Base-by-base conservation (phyloP, 2,113 vertebrate species). In the Colius striatus region DNA sequence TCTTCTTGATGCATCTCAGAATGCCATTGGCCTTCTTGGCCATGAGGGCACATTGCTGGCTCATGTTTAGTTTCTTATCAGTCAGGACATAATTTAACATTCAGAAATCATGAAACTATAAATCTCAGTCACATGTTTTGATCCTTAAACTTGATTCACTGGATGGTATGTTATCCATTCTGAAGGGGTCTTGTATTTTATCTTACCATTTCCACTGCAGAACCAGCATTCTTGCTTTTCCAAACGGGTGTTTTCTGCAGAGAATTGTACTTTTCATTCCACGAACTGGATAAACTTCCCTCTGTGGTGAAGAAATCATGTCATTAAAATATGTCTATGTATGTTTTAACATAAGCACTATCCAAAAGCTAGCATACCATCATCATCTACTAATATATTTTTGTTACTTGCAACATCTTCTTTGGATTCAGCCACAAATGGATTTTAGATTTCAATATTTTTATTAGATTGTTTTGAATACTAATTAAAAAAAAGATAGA, bases 181-280 rank as follows among this genome's bases (percentile, higher is more conserved):
- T 34, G 29, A 78, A 78, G 23, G 14, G 58, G 45, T n/a, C 26
- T 77, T 80, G 78, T 57, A 72, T 72, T 61, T 26, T 66, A 97
- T 96, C 98, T 98, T 98, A 99, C 99, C 95, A 98, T 99, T 96
- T 99, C 99, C 98, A 99, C 98, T 67, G 98, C 94, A 84, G 98
- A 96, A 67, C 98, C 97, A 90, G 97, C 97, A 96, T 98, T 99
- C 77, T 98, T 98, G 97, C 98, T 98, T 97, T 99, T 98, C 97
- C 98, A 99, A 97, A 98, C 98, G 76, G 99, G 99, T 61, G 99
- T 98, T 98, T 99, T 99, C 84, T 99, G 98, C 90, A 99, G 97
- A 77, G 98, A 98, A 97, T 96, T 99, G 94, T 99, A 99, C 89
- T 99, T 99, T 96, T 99, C 99, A 99, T 99, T 99, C 98, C 99